Base-by-base conservation (phyloP, 2,888 invertebrate genomes). In the Octodonta nipae region DNA sequence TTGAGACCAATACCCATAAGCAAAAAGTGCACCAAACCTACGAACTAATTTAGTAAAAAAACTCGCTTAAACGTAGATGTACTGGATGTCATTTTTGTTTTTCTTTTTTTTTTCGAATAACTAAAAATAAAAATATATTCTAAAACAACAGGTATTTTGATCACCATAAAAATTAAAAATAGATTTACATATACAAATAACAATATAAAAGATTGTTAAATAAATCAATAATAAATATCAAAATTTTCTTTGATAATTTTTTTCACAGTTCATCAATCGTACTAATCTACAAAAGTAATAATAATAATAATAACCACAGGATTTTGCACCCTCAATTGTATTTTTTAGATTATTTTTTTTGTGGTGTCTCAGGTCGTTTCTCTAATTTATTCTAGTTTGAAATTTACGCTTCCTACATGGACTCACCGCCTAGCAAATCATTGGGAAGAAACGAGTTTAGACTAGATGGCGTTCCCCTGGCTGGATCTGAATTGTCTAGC, bases 361-460 rank as follows among this genome's bases (percentile, higher is more conserved):
- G n/a, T n/a, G n/a, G n/a, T n/a, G n/a, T n/a, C n/a, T n/a, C n/a
- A n/a, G n/a, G n/a, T n/a, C n/a, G n/a, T n/a, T n/a, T n/a, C n/a
- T n/a, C n/a, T n/a, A n/a, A n/a, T n/a, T n/a, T n/a, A 16, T 28
- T 15, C 11, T 7, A 20, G 7, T 26, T 10, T 26, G 6, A 26
- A 26, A 10, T 37, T 37, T n/a, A n/a, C 22, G 22, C 32, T 32
- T 20, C 38, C 36, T 43, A 84, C 74, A 83, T 82, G 58, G 82
- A 78, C 74, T 83, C 85, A 57, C 82, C 81, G 64, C 83, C 83
- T 62, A 86, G 75, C 58, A 87, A 75, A 65, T 86, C 85, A 50
- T 81, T 83, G 54, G 87, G 86, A 65, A 86, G 74, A 71, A 80
- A 85, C 51, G 83, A 81, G 69, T 83, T 84, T 56, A 86, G 75